Base-by-base conservation (phyloP, 2,888 invertebrate genomes). In the Limnephilus lunatus region DNA sequence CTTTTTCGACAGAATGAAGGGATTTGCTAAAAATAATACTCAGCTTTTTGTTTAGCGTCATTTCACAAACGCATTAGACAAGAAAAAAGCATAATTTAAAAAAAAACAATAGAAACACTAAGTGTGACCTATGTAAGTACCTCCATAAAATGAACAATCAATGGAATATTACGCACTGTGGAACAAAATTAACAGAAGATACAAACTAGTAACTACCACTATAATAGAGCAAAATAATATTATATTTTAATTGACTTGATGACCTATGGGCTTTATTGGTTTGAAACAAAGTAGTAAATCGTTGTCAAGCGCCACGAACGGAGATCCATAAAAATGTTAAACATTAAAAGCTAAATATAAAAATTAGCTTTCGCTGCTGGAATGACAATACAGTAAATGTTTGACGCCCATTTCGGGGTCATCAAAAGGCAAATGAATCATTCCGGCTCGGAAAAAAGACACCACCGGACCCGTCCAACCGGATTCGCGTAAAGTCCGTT, bases 351-450 rank as follows among this genome's bases (percentile, higher is more conserved):
- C 53, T 68, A 68, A 25, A 68, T n/a, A 68, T 68, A 68, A 68
- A 68, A 68, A 68, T 68, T 25, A 68, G 68, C 68, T 68, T 68
- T 68, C 68, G 68, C 68, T 68, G 68, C 68, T 68, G 68, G 25
- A n/a, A 68, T n/a, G 88, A 53, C 68, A 31, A 53, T 53, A 88
- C 88, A 53, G 80, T 89, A 80, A 89, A 80, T 80, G 35, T 81
- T 35, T 81, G 25, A 89, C 88, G 80, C 80, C 39, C 88, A 80
- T 35, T 35, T 80, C 39, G 80, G 80, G 80, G 88, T 68, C 88
- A 89, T 89, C 35, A 31, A 89, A 89, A 90, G 15, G 48, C n/a
- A 90, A 90, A 90, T 90, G 90, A 83, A 82, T 90, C 90, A 82
- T 90, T 82, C 82, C 19, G 90, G n/a, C 44, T 82, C 48, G 19